phyloP scores from a whole-genome alignment of 2,113 vertebrate species.

The Aspiorhynchus laticeps region DNA sequence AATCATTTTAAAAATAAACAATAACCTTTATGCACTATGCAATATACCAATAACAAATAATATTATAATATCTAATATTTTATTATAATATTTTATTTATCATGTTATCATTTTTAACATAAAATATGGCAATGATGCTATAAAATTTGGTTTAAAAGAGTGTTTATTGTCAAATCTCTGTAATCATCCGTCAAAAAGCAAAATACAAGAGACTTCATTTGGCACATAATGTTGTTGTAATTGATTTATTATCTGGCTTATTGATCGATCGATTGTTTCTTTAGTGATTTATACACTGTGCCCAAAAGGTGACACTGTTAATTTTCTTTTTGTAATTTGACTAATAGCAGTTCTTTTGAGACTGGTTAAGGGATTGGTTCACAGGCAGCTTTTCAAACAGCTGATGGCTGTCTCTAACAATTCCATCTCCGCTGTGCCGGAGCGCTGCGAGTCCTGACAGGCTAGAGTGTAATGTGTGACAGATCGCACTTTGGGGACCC shows the following conservation, averaged over 20 bases:
- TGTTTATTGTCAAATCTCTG: slow-evolving; percentile 8
- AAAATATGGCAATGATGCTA: neutral
- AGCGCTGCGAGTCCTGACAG: slow-evolving; percentile 80
- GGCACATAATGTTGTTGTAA: slow-evolving; percentile 2
- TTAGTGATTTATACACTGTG: slow-evolving; percentile 9
- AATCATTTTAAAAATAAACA: too few species aligned
- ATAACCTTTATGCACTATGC: neutral
- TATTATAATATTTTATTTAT: neutral
- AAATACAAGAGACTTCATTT: neutral
- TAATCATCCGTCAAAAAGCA: slow-evolving; percentile 15
- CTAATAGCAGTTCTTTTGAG: slow-evolving; percentile 34
- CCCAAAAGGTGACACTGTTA: slow-evolving; percentile 39
- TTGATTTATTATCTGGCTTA: slow-evolving; percentile 30
- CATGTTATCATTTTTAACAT: neutral
- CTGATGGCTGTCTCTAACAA: slow-evolving; percentile 77
- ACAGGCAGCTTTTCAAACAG: slow-evolving; percentile 72
- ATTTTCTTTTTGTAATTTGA: slow-evolving; percentile 43
- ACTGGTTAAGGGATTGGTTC: slow-evolving; percentile 45
- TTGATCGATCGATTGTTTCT: slow-evolving; percentile 23
- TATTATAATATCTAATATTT: neutral
- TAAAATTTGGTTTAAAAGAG: neutral
- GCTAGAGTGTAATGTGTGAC: slow-evolving; percentile 82
- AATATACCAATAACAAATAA: neutral
- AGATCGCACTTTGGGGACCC: slow-evolving; percentile 82
- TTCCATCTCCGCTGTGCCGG: slow-evolving; percentile 75